Base-by-base conservation (phyloP, 1,140 invertebrate genomes). In the Drosophila sulfurigaster region DNA sequence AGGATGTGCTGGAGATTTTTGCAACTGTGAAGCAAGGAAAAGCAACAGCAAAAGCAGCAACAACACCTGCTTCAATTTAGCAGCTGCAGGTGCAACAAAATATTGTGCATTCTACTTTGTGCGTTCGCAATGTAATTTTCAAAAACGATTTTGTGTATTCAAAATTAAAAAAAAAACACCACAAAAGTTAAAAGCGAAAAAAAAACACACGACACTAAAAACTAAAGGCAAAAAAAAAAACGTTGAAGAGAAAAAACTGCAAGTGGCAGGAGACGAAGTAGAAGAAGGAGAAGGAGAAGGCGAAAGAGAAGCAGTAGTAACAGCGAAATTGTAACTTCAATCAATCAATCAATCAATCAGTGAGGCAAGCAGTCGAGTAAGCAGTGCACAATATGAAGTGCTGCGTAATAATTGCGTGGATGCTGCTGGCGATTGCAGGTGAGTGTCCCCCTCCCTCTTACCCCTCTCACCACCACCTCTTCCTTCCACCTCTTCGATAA, bases 1-100 rank as follows among this genome's bases (percentile, higher is more conserved):
- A 88, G 83, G 83, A 88, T 88, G 81, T 88, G 83, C 83, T 87
- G 83, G 73, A 46, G 70, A 81, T 85, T 78, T 76, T 71, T 71
- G 73, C 68, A 76, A 58, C 57, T 57, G 58, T 58, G 64, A 58
- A 75, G 58, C 45, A 67, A 58, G 51, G 68, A 72, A 72, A 71
- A 52, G 16, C 43, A 56, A 51, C 54, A 68, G 32, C 56, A 52
- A 16, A 30, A 68, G 25, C 43, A 52, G 20, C 45, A 43, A 57
- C 32, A 58, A 43, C 30, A 58, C 66, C 28, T 57, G 48, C 48
- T 49, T 56, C 41, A 52, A 56, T 51, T 28, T 51, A 30, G 48
- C 38, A 62, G 62, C 32, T 52, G 62, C 62, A 64, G 57, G 7
- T 38, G 35, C 35, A 67, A 13, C 41, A 57, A 62, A 20, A 28